Percentiles rank a stretch among this genome's conserved stretches.
Conservation (phyloP, 2,797 vertebrate species). For the Xiphophorus birchmanni region DNA sequence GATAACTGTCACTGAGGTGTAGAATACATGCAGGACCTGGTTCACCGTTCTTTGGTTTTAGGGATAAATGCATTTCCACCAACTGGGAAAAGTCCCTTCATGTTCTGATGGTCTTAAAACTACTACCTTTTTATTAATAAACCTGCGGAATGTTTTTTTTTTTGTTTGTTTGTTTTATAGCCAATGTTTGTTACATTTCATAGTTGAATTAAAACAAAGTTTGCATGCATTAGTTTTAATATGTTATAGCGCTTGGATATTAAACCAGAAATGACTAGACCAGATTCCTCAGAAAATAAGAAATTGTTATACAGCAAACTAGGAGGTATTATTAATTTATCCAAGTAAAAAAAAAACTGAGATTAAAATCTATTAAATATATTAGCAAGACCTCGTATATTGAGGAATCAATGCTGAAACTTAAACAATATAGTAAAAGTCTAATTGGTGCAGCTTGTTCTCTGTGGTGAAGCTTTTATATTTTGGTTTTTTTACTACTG, state of each 20-base stretch:
- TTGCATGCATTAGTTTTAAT: not conserved
- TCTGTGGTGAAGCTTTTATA: not conserved
- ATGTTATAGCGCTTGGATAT: not conserved
- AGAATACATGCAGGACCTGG: not conserved
- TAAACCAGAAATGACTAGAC: not conserved
- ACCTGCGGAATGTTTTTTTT: not conserved
- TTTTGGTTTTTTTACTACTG: not conserved
- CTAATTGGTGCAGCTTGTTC: not conserved
- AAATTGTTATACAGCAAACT: not conserved
- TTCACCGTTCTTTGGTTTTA: not conserved
- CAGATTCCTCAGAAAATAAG: not conserved
- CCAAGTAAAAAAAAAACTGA: not conserved
- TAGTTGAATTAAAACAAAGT: not conserved
- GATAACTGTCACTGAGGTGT: not conserved
- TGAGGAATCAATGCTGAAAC: not conserved
- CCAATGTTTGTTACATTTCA: not conserved
- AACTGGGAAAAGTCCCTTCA: not conserved
- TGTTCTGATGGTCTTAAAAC: not conserved
- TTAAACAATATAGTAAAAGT: not conserved
- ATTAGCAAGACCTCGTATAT: not conserved
- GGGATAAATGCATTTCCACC: not conserved
- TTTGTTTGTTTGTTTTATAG: not conserved
- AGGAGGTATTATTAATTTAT: not conserved
- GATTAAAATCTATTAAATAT: not conserved
- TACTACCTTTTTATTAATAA: not conserved